Evolutionary conservation across 2,113 vertebrate genomes (phyloP), one percentile per base, ranked within the genome.

Genomic region (Neoarius graeffei): DNA sequence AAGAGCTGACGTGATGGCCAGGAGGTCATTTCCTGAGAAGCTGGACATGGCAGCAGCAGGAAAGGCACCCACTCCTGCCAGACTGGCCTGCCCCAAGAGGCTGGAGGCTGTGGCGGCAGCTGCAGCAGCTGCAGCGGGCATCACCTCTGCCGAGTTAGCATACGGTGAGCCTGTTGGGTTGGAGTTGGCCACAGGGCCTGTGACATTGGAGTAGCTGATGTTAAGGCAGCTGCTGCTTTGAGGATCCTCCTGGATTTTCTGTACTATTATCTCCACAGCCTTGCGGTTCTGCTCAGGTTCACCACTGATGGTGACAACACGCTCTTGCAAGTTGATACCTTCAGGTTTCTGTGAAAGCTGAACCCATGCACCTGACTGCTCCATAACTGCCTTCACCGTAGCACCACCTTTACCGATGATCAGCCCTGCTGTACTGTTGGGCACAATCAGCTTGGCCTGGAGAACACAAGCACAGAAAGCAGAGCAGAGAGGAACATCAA

Each of bases 171-270:
- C 97, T n/a, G 97, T 98, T 86, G 97, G 97, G 94, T 98, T 98
- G 92, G 97, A 98, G 95, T 98, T 98, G 94, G 97, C 97, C 52
- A 98, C 97, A 0, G 97, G 97, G 83, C 97, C 97, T 0, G 97
- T 96, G 93, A 98, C 96, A 93, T 98, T 98, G 94, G 96, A 97
- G 85, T 98, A 98, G 93, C 97, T 97, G 93, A 98, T 98, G 94
- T 98, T 98, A 91, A 98, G 97, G 93, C 97, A 97, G 95, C 97
- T 97, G 92, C 96, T 97, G 94, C 97, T 98, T 95, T 98, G 97
- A 0, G 97, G 97, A 66, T 98, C 97, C 92, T 98, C 97, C 93
- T 97, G 97, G 91, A 98, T 97, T 95, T 98, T 98, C 95, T 98
- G 97, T 66, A 98, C 96, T 42, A 98, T 98, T 94, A 97, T 97